These are phyloP conservation scores for Clinocottus analis DNA, from an alignment of 2,113 vertebrate species.

Conservation along the genomic window DNA sequence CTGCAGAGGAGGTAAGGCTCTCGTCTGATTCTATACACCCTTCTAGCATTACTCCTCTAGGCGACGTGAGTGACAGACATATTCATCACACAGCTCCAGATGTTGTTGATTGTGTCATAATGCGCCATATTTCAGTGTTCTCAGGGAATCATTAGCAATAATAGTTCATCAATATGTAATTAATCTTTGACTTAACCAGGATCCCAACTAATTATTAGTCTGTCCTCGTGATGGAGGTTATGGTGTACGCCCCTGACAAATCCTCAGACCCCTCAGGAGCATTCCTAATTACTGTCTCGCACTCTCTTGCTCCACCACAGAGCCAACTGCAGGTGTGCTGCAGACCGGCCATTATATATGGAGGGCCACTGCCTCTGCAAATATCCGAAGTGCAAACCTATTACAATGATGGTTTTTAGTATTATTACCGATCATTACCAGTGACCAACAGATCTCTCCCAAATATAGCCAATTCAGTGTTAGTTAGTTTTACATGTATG, in stretches of 20 bases:
- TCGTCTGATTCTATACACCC: too few relatives aligned
- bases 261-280: conserved; percentile 39
- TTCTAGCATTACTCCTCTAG: not conserved
- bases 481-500: not conserved
- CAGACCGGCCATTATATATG: conserved; percentile 35
- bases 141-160: not conserved
- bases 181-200: conserved; percentile 21
- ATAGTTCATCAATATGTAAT: not conserved
- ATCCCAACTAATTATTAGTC: conserved; percentile 33
- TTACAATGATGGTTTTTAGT: conserved; percentile 11
- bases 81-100: conserved; percentile 4
- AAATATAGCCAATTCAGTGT: not conserved
- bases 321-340: conserved; percentile 32
- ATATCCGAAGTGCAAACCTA: conserved; percentile 15
- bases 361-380: conserved; percentile 10
- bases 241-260: conserved; percentile 46
- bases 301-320: not conserved
- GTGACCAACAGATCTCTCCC: not conserved
- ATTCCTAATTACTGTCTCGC: conserved; percentile 38
- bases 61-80: not conserved
- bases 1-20: conserved; percentile 92
- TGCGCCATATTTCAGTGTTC: not conserved
- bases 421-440: not conserved
- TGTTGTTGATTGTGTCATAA: conserved; percentile 10
- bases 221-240: conserved; percentile 27